Percentiles rank a stretch among this genome's conserved stretches.
phyloP scores from a whole-genome alignment of 2,888 invertebrate genomes.

The Lordiphosa fenestrarum region DNA sequence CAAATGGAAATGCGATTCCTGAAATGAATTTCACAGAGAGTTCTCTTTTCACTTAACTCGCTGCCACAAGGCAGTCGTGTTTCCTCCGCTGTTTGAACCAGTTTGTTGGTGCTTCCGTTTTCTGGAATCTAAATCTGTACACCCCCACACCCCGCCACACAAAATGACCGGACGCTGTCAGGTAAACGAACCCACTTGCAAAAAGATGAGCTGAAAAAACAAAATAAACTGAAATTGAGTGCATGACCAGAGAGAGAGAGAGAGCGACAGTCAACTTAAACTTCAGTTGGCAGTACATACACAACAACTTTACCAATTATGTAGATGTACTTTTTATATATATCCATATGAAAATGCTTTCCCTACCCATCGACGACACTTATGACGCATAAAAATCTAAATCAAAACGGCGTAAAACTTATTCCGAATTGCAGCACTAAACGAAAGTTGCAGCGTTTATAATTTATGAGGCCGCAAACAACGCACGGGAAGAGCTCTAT shows the following conservation, averaged over 20 bases:
- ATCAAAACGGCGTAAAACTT: slow-evolving; percentile 37
- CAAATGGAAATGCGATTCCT: slow-evolving; percentile 17
- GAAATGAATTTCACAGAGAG: slow-evolving; percentile 15
- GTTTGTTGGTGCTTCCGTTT: not conserved
- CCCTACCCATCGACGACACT: too few species aligned
- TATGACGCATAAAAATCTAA: slow-evolving; percentile 29
- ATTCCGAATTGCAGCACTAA: slow-evolving; percentile 3
- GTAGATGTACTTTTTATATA: too few species aligned
- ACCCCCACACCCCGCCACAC: not conserved
- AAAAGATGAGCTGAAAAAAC: slow-evolving; percentile 59
- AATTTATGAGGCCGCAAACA: slow-evolving; percentile 1
- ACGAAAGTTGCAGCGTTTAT: slow-evolving; percentile 1
- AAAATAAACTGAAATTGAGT: slow-evolving; percentile 68
- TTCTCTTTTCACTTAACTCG: not conserved
- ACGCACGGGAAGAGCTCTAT: too few species aligned
- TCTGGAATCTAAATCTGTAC: slow-evolving; percentile 13
- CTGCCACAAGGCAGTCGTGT: too few species aligned
- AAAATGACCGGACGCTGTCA: slow-evolving; percentile 19
- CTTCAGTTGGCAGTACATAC: not conserved
- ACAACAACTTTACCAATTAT: not conserved
- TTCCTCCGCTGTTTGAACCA: too few species aligned
- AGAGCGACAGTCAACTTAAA: too few species aligned
- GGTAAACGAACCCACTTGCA: slow-evolving; percentile 54
- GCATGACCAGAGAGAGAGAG: slow-evolving; percentile 30
- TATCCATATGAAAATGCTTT: too few species aligned